Evolutionary conservation across 2,113 vertebrate species (phyloP), one percentile per base, ranked within the genome.

Genomic region (Rafetus swinhoei): DNA sequence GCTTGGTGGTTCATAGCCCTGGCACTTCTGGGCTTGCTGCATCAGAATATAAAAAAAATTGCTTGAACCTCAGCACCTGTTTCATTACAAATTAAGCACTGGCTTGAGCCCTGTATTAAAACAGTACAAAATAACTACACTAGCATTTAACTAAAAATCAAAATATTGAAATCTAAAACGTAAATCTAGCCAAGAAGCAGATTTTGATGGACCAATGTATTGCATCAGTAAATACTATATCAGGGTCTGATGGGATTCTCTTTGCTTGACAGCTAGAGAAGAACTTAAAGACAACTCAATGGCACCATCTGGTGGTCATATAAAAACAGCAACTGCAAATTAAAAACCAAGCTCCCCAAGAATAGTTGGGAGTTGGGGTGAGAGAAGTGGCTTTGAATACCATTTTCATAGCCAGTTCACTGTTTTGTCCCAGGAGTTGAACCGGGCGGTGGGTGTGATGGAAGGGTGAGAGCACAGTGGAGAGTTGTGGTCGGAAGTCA

Each of bases 281-380:
- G 29, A 22, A 0, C 32, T 4, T 84, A 55, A 90, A 45, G 39
- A 50, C 95, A 82, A 92, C 95, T 86, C 96, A 89, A 96, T 93
- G 92, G 95, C 96, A 94, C 97, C 97, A 97, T 95, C 97, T 95
- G 86, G 92, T 95, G 95, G 95, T 55, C 39, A 0, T 35, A 35
- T 18, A 69, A 65, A 62, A 86, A 57, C 39, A 24, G 72, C 57
- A 16, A 55, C 24, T 18, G 16, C 53, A 65, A 52, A 39, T 59
- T 35, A 25, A 77, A 77, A 77, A 25, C 39, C 74, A 45, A 77
- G 74, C 29, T 32, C 60, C n/a, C 77, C 35, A 13, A 79, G 24
- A 6, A 32, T 13, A 27, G 24, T 3, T 45, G 52, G 29, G n/a
- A 59, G 3, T 10, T 27, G 10, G 50, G 19, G 14, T 62, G 29